Evolutionary conservation across 2,888 invertebrate genomes (phyloP).

Genomic region (Andricus curvator): DNA sequence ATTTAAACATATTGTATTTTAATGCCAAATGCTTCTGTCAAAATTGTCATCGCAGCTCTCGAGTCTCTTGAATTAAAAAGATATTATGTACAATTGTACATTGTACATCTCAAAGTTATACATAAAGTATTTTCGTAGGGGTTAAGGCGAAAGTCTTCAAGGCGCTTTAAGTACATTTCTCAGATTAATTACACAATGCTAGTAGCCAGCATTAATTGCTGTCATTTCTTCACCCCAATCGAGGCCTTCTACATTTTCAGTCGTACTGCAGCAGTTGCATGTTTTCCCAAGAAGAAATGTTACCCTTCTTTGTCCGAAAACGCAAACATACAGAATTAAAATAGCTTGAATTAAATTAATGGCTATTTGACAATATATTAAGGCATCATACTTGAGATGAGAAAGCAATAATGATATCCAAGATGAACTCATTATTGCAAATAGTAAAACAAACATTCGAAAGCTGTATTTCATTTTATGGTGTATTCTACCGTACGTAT

Average conservation of each 20-base stretch:
- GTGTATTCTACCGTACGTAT: conserved; percentile 91
- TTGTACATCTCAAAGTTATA: not conserved
- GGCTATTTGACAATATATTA: conserved; percentile 87
- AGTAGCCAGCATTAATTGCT: conserved; percentile 88
- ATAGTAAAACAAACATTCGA: conserved; percentile 87
- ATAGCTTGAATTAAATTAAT: conserved; percentile 89
- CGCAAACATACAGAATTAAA: conserved; percentile 87
- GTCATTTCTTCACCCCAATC: conserved; percentile 95
- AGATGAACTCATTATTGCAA: conserved; percentile 86
- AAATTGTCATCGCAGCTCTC: not conserved
- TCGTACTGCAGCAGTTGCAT: conserved; percentile 81
- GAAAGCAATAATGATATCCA: conserved; percentile 90
- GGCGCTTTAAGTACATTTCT: conserved; percentile 19
- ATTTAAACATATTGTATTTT: not conserved
- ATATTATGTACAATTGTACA: not conserved
- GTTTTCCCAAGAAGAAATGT: conserved; percentile 88
- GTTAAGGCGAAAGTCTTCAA: not conserved
- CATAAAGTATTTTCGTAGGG: not conserved
- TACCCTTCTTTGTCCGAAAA: conserved; percentile 89
- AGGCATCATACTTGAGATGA: conserved; percentile 86
- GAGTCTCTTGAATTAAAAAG: not conserved
- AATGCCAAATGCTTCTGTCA: not conserved
- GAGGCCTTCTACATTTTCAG: conserved; percentile 85
- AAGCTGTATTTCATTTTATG: conserved; percentile 93
- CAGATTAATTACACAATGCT: conserved; percentile 42